Evolutionary conservation across 2,797 vertebrate genomes (phyloP).

Genomic region (Eremophila alpestris): DNA sequence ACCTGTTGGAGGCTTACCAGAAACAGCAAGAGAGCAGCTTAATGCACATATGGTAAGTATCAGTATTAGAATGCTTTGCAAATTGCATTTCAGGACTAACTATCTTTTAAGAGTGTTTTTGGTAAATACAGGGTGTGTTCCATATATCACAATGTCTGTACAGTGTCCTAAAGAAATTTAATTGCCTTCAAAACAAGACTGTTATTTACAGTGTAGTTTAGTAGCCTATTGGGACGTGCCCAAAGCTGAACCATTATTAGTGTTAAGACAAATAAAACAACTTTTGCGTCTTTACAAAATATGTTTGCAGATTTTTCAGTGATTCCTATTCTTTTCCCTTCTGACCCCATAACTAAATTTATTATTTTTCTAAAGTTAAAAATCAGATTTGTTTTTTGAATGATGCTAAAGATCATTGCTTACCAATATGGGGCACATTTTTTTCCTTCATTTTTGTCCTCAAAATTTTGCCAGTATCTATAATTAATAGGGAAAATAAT

Average conservation of each 20-base stretch:
- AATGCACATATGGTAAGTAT: constrained; percentile 95
- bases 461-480: neutral
- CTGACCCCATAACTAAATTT: neutral
- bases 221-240: neutral
- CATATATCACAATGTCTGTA: neutral
- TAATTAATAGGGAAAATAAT: neutral
- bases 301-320: neutral
- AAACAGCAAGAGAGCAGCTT: constrained; percentile 97
- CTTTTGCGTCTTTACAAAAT: neutral
- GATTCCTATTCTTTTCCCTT: neutral
- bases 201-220: neutral
- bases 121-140: constrained; percentile 37
- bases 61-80: constrained; percentile 78
- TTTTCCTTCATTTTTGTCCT: neutral
- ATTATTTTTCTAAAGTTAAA: neutral
- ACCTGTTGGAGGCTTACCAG: constrained; percentile 97
- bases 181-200: neutral
- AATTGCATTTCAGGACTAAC: constrained; percentile 73
- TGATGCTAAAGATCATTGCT: neutral
- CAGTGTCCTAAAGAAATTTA: neutral
- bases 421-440: no score
- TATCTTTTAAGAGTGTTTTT: constrained; percentile 49
- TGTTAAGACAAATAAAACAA: neutral
- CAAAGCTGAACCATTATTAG: neutral
- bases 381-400: neutral